Evolutionary conservation across 2,113 vertebrate species (phyloP).

Genomic region (Zosterops pallidus): DNA sequence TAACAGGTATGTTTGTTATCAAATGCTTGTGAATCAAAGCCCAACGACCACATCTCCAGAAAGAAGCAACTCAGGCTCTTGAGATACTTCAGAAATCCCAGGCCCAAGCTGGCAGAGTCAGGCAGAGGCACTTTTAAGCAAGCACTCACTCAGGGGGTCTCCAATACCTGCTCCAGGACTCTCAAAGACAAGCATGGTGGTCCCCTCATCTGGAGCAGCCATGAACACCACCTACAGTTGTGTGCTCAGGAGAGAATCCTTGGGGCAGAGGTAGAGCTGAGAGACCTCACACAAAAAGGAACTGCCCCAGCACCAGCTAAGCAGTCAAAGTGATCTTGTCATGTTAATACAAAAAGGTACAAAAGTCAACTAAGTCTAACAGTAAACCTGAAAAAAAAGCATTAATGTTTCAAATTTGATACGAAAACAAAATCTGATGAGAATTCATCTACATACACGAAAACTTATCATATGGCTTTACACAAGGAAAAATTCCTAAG

Average conservation of each 20-base stretch:
- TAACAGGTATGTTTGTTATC: neutral
- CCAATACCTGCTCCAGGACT: neutral
- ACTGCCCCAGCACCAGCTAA: neutral
- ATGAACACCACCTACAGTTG: rapidly evolving
- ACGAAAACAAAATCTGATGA: neutral
- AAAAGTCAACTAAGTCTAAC: neutral
- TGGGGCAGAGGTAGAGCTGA: neutral
- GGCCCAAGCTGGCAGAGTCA: neutral
- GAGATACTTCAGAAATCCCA: neutral
- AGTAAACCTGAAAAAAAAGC: neutral
- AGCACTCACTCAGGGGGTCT: neutral
- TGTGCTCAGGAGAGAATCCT: neutral
- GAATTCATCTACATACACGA: neutral
- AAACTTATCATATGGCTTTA: neutral
- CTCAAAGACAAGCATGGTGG: rapidly evolving
- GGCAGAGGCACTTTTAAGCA: neutral
- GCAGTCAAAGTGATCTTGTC: neutral
- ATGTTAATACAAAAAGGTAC: neutral
- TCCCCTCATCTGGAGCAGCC: neutral
- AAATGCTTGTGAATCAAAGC: neutral
- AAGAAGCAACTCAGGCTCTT: neutral
- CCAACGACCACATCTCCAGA: neutral
- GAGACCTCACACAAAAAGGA: neutral
- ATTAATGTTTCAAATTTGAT: neutral
- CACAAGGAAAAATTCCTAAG: neutral